A percentile compares a stretch with the other conserved stretches of the same genome.
These are phyloP conservation scores for Microtus ochrogaster DNA, from an alignment of 2,113 vertebrate genomes.

Conservation along the genomic window DNA sequence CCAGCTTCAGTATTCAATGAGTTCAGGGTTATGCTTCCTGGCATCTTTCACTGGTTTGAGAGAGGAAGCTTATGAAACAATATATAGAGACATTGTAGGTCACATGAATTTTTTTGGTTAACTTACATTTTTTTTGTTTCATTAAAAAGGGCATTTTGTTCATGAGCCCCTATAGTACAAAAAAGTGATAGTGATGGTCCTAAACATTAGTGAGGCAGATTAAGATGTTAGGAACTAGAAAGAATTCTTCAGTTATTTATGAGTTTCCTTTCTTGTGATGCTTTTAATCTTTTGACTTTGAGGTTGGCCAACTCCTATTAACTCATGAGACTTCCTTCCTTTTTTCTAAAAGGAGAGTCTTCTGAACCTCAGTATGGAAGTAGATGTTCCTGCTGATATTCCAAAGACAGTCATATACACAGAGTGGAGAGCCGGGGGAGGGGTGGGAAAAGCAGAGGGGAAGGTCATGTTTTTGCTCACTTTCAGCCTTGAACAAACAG, in stretches of 20 bases:
- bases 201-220: not conserved
- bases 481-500: slow-evolving; percentile 1
- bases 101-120: not conserved
- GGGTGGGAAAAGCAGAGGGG: accelerated
- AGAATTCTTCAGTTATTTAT: not conserved
- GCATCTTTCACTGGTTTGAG: not conserved
- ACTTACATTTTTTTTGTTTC: not conserved
- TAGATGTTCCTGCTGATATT: not conserved
- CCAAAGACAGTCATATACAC: not conserved
- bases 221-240: not conserved
- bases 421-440: not conserved
- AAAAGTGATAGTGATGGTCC: not conserved
- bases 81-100: not conserved
- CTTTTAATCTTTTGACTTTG: not conserved
- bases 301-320: not conserved
- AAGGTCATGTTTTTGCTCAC: not conserved
- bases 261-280: not conserved
- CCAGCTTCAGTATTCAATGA: not conserved
- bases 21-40: not conserved
- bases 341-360: not conserved
- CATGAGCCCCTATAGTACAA: not conserved
- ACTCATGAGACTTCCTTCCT: not conserved
- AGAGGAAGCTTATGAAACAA: accelerated
- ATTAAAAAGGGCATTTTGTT: not conserved
- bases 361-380: not conserved